Evolutionary conservation across 2,113 vertebrate genomes (phyloP).

Genomic region (Crotalus viridis): DNA sequence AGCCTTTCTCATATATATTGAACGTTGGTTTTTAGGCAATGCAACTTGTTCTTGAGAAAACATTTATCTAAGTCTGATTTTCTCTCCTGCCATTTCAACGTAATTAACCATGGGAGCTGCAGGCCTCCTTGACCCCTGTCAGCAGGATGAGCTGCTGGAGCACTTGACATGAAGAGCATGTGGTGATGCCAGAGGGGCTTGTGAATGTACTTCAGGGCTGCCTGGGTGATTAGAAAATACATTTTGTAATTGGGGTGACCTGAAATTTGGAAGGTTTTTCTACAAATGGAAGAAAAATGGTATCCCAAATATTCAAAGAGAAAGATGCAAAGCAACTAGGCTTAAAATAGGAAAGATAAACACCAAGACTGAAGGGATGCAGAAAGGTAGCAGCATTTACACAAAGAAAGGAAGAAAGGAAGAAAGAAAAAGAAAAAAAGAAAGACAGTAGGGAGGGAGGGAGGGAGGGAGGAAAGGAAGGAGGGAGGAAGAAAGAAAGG

Average conservation of each 20-base stretch:
- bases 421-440: not conserved
- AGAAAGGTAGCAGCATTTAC: not conserved
- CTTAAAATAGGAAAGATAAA: not conserved
- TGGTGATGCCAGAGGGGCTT: constrained; percentile 1
- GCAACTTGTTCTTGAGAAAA: constrained; percentile 19
- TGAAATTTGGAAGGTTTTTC: not conserved
- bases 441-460: too few species aligned
- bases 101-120: not conserved
- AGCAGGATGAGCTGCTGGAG: constrained; percentile 7
- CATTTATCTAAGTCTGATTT: constrained; percentile 27
- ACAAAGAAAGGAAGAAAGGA: not conserved
- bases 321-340: not conserved
- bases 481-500: not conserved
- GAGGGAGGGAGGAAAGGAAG: not conserved
- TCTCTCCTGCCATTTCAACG: constrained; percentile 33
- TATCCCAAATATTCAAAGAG: not conserved
- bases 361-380: not conserved
- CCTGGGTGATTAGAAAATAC: not conserved
- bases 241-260: not conserved
- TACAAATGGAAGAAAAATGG: not conserved
- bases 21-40: constrained; percentile 24
- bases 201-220: constrained; percentile 6
- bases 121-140: not conserved
- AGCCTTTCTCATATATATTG: not conserved
- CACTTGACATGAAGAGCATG: not conserved